phyloP scores from a whole-genome alignment of 2,113 vertebrate genomes.

The Pithys albifrons region DNA sequence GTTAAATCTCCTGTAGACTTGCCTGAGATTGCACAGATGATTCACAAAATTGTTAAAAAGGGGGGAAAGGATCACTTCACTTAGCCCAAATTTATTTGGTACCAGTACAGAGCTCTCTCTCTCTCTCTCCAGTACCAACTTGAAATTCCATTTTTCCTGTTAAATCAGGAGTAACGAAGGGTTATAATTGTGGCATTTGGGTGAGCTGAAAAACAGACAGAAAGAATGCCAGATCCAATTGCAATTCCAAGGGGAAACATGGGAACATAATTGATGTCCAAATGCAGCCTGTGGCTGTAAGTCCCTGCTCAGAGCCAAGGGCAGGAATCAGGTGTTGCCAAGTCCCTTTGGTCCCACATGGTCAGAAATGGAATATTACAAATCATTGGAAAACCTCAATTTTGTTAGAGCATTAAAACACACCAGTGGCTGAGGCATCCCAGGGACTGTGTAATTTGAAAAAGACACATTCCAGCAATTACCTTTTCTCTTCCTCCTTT shows the following conservation, averaged over 20 bases:
- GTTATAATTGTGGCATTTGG: neutral
- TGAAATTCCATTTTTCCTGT: neutral
- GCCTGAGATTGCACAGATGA: neutral
- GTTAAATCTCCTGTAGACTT: neutral
- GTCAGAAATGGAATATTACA: slow-evolving; percentile 5
- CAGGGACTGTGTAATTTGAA: slow-evolving; percentile 20
- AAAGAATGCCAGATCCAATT: neutral
- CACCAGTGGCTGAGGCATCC: neutral
- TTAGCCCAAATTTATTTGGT: neutral
- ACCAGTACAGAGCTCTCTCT: neutral
- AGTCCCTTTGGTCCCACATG: neutral
- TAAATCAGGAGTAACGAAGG: neutral
- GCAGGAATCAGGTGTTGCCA: neutral
- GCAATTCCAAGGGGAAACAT: neutral
- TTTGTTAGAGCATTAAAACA: slow-evolving; percentile 20
- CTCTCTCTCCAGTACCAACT: neutral
- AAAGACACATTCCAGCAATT: slow-evolving; percentile 8
- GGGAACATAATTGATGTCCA: neutral
- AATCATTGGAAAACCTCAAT: slow-evolving; percentile 24
- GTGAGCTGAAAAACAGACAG: neutral
- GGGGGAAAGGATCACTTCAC: neutral
- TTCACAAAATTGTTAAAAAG: neutral
- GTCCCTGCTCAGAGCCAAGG: neutral
- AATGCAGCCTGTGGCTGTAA: neutral
- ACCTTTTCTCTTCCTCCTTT: neutral